Percentiles rank a stretch among this genome's conserved stretches.
phyloP scores from a whole-genome alignment of 2,888 invertebrate species.

The Leistus spinibarbis region DNA sequence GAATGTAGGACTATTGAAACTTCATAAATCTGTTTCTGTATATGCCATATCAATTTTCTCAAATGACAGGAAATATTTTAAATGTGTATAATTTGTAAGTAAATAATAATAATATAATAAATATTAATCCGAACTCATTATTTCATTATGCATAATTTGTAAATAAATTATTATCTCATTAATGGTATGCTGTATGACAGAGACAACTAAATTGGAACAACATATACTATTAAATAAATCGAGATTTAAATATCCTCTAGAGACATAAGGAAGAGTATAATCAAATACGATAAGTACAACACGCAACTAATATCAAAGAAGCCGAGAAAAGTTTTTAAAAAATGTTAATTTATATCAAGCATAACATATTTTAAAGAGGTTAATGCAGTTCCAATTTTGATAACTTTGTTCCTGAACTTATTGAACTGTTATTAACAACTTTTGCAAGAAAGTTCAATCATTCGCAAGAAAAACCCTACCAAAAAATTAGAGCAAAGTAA shows the following conservation, averaged over 20 bases:
- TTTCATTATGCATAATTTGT: slow-evolving; percentile 1
- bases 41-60: too few species aligned
- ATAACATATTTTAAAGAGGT: too few species aligned
- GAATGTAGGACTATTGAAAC: too few species aligned
- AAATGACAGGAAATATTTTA: neutral
- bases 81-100: neutral
- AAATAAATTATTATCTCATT: neutral
- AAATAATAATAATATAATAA: neutral
- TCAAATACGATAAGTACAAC: neutral
- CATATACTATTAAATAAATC: neutral
- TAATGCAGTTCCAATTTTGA: neutral
- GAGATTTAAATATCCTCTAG: neutral
- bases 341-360: too few species aligned
- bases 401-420: neutral
- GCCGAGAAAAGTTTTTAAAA: neutral
- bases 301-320: neutral
- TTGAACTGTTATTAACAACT: neutral
- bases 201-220: neutral
- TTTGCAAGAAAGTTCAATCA: neutral
- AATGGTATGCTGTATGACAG: neutral
- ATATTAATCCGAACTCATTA: neutral
- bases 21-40: too few species aligned
- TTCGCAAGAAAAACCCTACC: neutral
- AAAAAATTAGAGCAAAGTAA: neutral
- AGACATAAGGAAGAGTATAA: neutral